These are phyloP conservation scores for Nannoperca australis DNA, from an alignment of 2,797 vertebrate genomes.

Conservation along the genomic window DNA sequence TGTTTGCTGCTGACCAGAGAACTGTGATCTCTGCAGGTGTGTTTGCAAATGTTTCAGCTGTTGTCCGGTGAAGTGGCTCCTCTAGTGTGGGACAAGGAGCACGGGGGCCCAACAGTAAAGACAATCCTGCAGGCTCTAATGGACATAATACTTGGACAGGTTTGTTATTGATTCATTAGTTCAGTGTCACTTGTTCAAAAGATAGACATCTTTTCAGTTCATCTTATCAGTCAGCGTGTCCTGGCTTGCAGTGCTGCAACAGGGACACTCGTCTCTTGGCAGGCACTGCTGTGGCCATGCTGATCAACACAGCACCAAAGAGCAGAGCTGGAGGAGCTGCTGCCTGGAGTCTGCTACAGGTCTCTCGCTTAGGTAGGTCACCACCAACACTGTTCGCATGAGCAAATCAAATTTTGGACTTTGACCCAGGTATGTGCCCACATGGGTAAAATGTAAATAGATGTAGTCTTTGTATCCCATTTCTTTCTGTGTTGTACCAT, in stretches of 20 bases:
- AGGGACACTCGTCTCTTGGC: constrained; percentile 89
- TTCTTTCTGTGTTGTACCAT: neutral
- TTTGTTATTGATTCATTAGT: constrained; percentile 47
- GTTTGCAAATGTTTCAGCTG: constrained; percentile 90
- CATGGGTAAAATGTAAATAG: neutral
- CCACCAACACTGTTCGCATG: neutral
- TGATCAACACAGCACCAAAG: constrained; percentile 85
- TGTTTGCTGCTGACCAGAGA: constrained; percentile 32
- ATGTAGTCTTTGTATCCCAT: neutral
- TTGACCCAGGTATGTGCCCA: neutral
- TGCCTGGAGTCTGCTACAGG: constrained; percentile 82
- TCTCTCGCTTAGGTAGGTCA: constrained; percentile 68
- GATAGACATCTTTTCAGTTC: neutral
- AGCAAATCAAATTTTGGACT: neutral
- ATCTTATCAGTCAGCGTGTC: neutral
- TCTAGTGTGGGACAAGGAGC: constrained; percentile 79
- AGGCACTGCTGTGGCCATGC: constrained; percentile 89
- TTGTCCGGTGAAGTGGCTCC: constrained; percentile 81
- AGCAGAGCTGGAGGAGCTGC: constrained; percentile 74
- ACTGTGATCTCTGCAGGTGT: constrained; percentile 81
- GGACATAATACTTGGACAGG: constrained; percentile 85
- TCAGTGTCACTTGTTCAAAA: neutral
- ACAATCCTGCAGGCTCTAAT: constrained; percentile 87
- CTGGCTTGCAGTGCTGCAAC: constrained; percentile 76
- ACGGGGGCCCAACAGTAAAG: constrained; percentile 65